Conservation (phyloP, 2,797 vertebrate genomes). For the Anguilla anguilla region DNA sequence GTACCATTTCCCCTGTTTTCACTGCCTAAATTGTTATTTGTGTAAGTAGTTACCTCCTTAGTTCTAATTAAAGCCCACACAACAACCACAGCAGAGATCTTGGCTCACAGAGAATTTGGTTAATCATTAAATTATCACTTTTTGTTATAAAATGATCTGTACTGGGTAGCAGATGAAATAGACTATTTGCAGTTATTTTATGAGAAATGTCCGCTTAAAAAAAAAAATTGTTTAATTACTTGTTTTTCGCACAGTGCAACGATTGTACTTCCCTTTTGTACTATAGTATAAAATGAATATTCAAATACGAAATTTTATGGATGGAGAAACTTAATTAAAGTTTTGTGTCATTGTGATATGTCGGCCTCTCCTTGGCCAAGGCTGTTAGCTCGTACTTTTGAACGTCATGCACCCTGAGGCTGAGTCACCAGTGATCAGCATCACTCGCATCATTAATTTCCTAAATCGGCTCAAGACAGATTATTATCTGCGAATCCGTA, state of each 20-base stretch:
- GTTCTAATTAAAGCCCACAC: neutral
- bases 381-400: conserved; percentile 1
- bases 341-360: neutral
- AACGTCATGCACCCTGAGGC: neutral
- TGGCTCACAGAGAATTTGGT: neutral
- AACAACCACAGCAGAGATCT: neutral
- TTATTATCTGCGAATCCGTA: conserved; percentile 1
- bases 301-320: neutral
- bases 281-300: neutral
- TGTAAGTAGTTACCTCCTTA: neutral
- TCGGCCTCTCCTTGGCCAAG: neutral
- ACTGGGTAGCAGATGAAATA: neutral
- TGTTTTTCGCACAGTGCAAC: neutral
- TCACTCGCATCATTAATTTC: conserved; percentile 10
- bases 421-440: conserved; percentile 1
- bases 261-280: neutral
- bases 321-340: neutral
- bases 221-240: no score
- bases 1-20: neutral
- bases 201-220: neutral
- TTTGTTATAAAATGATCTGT: neutral
- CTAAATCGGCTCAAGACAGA: neutral
- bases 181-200: neutral
- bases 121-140: neutral
- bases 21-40: neutral